A percentile compares a stretch with the other conserved stretches of the same genome.
Evolutionary conservation across 2,797 vertebrate species (phyloP).

Genomic region (Chromis chromis): DNA sequence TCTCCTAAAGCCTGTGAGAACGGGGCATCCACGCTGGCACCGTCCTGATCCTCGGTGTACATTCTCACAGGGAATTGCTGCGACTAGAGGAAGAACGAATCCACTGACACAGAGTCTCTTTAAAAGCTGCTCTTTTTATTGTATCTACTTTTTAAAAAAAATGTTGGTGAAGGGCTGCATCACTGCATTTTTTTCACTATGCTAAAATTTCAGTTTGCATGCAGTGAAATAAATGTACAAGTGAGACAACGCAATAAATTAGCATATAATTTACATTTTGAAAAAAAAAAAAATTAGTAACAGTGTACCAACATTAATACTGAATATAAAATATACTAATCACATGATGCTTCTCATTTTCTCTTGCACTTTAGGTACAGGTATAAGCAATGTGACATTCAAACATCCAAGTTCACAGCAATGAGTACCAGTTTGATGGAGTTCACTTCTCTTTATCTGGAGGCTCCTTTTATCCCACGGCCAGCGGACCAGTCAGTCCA

Average conservation of each 20-base stretch:
- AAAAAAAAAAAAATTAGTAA: constrained; percentile 89
- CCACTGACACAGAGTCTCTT: constrained; percentile 58
- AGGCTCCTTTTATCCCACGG: constrained; percentile 72
- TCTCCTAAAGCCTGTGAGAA: constrained; percentile 58
- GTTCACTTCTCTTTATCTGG: constrained; percentile 66
- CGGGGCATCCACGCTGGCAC: constrained; percentile 50
- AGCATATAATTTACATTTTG: constrained; percentile 99
- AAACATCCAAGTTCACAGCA: constrained; percentile 91
- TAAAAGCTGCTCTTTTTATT: constrained; percentile 93
- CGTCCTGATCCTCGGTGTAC: constrained; percentile 39
- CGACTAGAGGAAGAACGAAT: neutral
- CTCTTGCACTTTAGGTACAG: constrained; percentile 89
- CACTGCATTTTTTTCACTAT: constrained; percentile 89
- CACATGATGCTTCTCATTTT: constrained; percentile 85
- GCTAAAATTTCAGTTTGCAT: constrained; percentile 90
- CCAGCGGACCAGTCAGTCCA: constrained; percentile 76
- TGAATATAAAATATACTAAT: constrained; percentile 99
- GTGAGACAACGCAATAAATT: constrained; percentile 99
- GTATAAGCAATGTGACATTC: constrained; percentile 94
- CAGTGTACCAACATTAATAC: constrained; percentile 99
- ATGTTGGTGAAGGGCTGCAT: constrained; percentile 86
- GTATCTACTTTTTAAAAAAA: constrained; percentile 87
- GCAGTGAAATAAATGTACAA: constrained; percentile 92
- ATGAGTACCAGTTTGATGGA: constrained; percentile 82
- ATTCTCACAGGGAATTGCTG: constrained; percentile 11